These are phyloP conservation scores for Andinoacara biseriatus DNA, from an alignment of 2,113 vertebrate genomes.

Conservation along the genomic window DNA sequence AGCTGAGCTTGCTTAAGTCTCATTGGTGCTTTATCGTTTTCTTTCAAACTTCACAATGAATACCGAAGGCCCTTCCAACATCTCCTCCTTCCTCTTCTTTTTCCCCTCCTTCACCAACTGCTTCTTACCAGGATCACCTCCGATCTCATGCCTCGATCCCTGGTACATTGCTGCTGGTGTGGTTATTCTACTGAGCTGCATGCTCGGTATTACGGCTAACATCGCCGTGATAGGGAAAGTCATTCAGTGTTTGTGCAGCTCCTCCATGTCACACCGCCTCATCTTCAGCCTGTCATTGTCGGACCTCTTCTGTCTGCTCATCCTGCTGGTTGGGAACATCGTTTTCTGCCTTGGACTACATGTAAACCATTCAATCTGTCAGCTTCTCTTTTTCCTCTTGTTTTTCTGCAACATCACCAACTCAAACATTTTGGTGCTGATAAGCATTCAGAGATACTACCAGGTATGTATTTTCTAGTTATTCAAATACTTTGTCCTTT, in stretches of 20 bases:
- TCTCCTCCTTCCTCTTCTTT: background rate
- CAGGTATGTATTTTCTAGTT: conserved; percentile 24
- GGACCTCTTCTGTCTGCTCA: conserved; percentile 24
- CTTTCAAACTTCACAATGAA: conserved; percentile 1
- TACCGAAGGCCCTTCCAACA: background rate
- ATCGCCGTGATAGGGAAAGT: background rate
- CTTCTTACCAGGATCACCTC: background rate
- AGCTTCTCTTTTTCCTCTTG: conserved; percentile 13
- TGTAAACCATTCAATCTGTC: background rate
- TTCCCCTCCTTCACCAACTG: background rate
- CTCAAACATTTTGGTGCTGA: conserved; percentile 27
- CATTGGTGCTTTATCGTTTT: background rate
- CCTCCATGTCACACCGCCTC: conserved; percentile 10
- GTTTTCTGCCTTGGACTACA: background rate
- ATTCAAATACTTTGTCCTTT: background rate
- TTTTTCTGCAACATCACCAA: conserved; percentile 18
- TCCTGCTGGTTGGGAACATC: background rate
- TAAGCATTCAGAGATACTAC: conserved; percentile 43
- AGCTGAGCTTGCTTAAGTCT: background rate
- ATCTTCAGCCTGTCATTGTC: conserved; percentile 29
- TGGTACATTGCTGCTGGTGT: background rate
- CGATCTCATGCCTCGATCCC: background rate
- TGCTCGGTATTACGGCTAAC: conserved; percentile 32
- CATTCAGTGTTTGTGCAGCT: background rate
- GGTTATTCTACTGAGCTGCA: conserved; percentile 3